phyloP scores from a whole-genome alignment of 2,888 invertebrate species.

The Syrphus vitripennis region DNA sequence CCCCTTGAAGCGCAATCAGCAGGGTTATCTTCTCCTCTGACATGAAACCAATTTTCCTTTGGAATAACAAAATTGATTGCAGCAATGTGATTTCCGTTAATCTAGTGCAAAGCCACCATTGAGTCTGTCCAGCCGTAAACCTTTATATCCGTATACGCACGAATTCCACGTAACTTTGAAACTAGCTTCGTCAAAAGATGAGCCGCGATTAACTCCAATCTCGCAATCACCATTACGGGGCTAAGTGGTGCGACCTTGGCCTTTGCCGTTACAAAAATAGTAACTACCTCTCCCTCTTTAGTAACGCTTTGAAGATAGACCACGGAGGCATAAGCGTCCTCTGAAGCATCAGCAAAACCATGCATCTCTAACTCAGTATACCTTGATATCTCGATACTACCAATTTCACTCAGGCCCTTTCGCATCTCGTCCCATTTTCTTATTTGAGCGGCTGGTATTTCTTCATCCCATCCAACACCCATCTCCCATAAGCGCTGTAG shows the following conservation, averaged over 20 bases:
- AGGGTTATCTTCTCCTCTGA: background rate
- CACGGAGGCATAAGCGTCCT: background rate
- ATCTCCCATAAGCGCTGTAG: constrained; percentile 61
- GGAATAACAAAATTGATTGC: background rate
- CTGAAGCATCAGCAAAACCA: background rate
- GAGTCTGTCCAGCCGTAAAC: background rate
- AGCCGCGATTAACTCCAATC: background rate
- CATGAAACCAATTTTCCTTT: background rate
- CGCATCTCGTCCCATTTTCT: background rate
- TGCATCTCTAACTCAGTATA: background rate
- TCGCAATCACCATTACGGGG: background rate
- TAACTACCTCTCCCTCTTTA: background rate
- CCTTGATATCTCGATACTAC: background rate
- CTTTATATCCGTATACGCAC: background rate
- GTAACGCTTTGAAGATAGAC: background rate
- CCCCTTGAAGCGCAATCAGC: background rate
- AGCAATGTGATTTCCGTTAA: background rate
- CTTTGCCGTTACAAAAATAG: background rate
- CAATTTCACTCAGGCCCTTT: background rate
- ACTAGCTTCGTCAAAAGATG: background rate
- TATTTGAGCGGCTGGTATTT: background rate
- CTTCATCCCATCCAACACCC: constrained; percentile 52
- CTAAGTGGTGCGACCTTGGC: background rate
- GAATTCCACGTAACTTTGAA: background rate
- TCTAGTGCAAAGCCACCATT: background rate